Base-by-base conservation (phyloP, 1,140 invertebrate genomes). In the Brachionus rotundiformis region DNA sequence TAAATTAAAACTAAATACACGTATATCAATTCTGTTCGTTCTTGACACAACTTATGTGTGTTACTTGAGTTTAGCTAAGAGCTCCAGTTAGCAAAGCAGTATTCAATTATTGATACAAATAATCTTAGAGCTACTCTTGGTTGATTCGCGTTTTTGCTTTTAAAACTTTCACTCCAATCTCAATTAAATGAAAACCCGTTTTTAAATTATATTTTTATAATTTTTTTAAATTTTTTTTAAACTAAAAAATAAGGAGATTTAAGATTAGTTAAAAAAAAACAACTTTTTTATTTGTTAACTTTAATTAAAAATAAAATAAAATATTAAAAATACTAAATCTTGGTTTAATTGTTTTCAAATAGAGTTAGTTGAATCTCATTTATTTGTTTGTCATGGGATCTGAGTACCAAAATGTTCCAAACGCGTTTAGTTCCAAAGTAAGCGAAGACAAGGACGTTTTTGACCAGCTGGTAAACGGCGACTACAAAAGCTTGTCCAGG, bases 291-390 rank as follows among this genome's bases (percentile, higher is more conserved):
- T 29, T 25, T 63, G 25, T 39, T 41, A 39, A 36, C 16, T 23
- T 11, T 23, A 71, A 7, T 41, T 36, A 39, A 16, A 36, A 4
- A 39, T 7, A 5, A 16, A 36, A 71, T 1, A 16, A 7, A 13
- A 2, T 8, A 36, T 39, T 31, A 36, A 71, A 65, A 31, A 11
- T 27, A 0, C n/a, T 31, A 31, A 65, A 27, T 31, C 23, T 6
- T 65, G 6, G n/a, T 36, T 39, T 36, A 36, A 36, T 36, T 39
- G 1, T 13, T 44, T 73, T 25, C 19, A 44, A 73, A 25, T 44
- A 44, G 25, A 73, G 36, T 73, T 73, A 73, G 36, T 73, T 73
- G 68, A 73, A 73, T 73, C 68, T 73, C 39, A 73, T 73, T 44
- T 2, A 31, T 29, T 65, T 31, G n/a, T 73, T 47, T 73, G 36